Evolutionary conservation across 2,797 vertebrate genomes (phyloP).

Genomic region (Notoglanidium macrostoma): DNA sequence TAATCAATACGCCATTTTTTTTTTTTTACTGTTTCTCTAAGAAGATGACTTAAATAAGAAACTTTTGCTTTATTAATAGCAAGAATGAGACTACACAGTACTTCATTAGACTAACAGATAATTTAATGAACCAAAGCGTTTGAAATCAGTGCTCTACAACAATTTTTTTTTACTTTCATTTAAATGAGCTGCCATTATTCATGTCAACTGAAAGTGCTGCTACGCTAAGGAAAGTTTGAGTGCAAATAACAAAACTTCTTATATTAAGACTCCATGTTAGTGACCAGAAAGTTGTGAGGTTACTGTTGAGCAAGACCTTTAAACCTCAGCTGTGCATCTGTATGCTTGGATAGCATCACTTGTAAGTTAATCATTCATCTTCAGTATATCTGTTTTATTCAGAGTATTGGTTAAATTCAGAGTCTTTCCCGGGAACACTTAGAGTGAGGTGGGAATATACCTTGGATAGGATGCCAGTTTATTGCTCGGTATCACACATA

Average conservation of each 20-base stretch:
- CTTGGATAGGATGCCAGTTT: background rate
- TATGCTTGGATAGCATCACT: background rate
- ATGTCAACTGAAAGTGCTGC: background rate
- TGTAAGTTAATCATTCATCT: background rate
- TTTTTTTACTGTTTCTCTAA: background rate
- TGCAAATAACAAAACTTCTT: background rate
- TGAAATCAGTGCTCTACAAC: background rate
- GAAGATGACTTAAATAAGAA: slow-evolving; percentile 1
- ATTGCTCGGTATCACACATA: background rate
- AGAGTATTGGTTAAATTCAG: background rate
- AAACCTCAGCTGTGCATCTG: background rate
- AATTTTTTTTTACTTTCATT: background rate
- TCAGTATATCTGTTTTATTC: background rate
- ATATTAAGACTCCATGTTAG: background rate
- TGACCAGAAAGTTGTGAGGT: background rate
- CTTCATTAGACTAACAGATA: slow-evolving; percentile 10
- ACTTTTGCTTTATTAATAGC: slow-evolving; percentile 8
- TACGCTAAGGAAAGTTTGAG: background rate
- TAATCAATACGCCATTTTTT: slow-evolving; percentile 36
- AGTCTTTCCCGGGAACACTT: background rate
- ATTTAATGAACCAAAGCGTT: background rate
- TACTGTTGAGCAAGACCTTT: background rate
- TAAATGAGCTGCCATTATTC: background rate
- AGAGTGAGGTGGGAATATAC: background rate
- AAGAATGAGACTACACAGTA: background rate